Evolutionary conservation across 2,888 invertebrate genomes (phyloP).

Genomic region (Tipula unca): DNA sequence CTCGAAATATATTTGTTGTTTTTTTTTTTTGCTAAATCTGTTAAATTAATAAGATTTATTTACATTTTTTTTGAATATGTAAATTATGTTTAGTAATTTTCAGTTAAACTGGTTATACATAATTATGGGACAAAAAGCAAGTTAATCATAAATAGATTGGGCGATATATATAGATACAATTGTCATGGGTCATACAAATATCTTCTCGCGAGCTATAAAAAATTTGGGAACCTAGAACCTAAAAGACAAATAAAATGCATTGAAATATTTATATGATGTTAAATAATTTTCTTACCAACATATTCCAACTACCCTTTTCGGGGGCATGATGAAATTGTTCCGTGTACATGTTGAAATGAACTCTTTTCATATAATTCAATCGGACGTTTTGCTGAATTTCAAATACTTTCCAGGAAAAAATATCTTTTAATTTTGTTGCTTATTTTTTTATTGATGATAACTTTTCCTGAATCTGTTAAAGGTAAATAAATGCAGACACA

Average conservation of each 20-base stretch:
- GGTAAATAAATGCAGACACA: neutral
- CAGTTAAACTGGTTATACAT: too few species aligned
- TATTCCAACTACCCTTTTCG: neutral
- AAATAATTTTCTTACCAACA: neutral
- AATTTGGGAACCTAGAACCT: too few species aligned
- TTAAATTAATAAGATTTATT: too few species aligned
- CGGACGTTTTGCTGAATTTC: neutral
- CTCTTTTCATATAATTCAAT: conserved; percentile 14
- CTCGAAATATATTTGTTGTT: too few species aligned
- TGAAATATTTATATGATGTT: neutral
- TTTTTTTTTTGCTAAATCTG: too few species aligned
- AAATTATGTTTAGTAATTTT: too few species aligned
- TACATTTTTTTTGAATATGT: too few species aligned
- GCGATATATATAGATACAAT: too few species aligned
- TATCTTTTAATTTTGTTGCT: neutral
- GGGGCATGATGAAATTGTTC: neutral
- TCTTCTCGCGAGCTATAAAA: too few species aligned
- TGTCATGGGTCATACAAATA: too few species aligned
- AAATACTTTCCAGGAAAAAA: neutral
- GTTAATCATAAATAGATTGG: too few species aligned
- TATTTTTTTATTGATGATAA: neutral
- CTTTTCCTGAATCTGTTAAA: neutral
- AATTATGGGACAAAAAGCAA: too few species aligned
- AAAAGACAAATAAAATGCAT: neutral
- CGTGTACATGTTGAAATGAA: conserved; percentile 17